Base-by-base conservation (phyloP, 2,888 invertebrate species). In the Antitype chi region DNA sequence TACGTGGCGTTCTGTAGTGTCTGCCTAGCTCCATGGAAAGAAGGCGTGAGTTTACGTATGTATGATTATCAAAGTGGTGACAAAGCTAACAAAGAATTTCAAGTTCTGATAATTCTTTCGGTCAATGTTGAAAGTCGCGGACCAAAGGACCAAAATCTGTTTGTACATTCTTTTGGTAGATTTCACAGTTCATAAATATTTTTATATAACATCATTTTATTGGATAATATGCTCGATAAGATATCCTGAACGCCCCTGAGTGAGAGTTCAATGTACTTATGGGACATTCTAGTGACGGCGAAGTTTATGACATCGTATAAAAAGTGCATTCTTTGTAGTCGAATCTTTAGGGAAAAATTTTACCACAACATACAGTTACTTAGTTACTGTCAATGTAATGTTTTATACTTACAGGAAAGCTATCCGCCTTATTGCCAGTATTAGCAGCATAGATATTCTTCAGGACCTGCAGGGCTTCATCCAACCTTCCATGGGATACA, bases 401-500 rank as follows among this genome's bases (percentile, higher is more conserved):
- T 63, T 63, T 8, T 20, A 25, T 52, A 85, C 95, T 94, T 86
- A 96, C 96, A 38, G 95, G 94, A 86, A 94, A 96, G 77, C 90
- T 92, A 32, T 94, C 93, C 77, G 93, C 88, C 32, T 84, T 85
- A 60, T 94, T 92, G 80, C 96, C 95, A 69, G 95, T 94, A 71
- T 97, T 97, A 53, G 88, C 87, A 8, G 93, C 92, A 69, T 96
- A 97, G 66, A 96, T 96, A 69, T 89, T 93, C 87, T 90, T 94
- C 79, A 97, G 81, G 0, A 95, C 95, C 0, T 91, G 68, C 49
- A 98, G 90, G 0, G 98, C 98, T 80, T 97, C 96, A 1, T 97
- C 97, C 2, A 80, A 95, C 88, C 91, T 96, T 95, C 98, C 93
- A 95, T 97, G 82, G 94, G 97, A 92, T n/a, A 97, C 95, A 63